phyloP scores from a whole-genome alignment of 92 coral and sea anemone species.

The Palythoa grandis region DNA sequence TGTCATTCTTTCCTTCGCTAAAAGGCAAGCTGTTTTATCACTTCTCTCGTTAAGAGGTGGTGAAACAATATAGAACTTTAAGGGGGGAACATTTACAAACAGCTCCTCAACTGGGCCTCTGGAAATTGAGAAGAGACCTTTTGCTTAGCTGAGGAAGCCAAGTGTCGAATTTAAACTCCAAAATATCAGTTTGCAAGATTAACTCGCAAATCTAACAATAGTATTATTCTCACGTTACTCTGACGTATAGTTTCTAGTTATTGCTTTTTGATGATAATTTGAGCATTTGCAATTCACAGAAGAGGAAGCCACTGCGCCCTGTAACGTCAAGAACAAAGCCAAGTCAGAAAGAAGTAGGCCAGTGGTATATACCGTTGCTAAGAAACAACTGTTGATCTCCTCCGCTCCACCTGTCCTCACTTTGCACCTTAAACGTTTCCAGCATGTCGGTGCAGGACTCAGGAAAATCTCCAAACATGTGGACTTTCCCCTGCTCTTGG shows the following conservation, averaged over 20 bases:
- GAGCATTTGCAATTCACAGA: slow-evolving; percentile 10
- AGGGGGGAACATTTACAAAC: too few species aligned
- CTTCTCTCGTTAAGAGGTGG: too few species aligned
- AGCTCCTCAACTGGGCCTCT: background rate
- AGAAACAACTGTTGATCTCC: slow-evolving; percentile 85
- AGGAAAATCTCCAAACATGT: slow-evolving; percentile 88
- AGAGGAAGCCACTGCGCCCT: slow-evolving; percentile 51
- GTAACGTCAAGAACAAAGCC: slow-evolving; percentile 46
- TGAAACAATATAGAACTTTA: too few species aligned
- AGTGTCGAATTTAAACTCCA: background rate
- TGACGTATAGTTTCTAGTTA: background rate
- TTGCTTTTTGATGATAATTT: background rate
- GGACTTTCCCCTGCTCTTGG: slow-evolving; percentile 83
- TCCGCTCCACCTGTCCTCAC: slow-evolving; percentile 92
- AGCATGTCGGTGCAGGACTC: slow-evolving; percentile 86
- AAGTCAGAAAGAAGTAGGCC: slow-evolving; percentile 33
- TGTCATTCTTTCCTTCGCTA: too few species aligned
- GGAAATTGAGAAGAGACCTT: background rate
- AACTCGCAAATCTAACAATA: background rate
- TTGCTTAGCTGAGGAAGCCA: background rate
- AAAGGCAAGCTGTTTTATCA: too few species aligned
- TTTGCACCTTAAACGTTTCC: slow-evolving; percentile 92
- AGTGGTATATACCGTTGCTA: slow-evolving; percentile 88
- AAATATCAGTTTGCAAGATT: background rate
- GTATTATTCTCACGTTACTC: too few species aligned